Percentiles rank a stretch among this genome's conserved stretches.
phyloP scores from a whole-genome alignment of 2,797 vertebrate genomes.

The Calcarius lapponicus region DNA sequence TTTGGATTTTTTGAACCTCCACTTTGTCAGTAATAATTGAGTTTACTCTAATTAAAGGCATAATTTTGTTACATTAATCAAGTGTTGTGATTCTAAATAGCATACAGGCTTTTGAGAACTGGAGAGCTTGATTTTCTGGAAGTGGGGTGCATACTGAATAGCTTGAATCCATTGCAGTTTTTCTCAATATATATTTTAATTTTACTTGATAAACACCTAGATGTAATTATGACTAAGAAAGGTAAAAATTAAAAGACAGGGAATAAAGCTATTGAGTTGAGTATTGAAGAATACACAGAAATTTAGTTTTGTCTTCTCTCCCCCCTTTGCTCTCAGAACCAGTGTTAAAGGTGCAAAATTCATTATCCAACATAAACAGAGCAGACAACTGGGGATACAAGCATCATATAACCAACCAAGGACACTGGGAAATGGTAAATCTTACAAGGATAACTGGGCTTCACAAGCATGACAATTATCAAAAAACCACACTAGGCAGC shows the following conservation, averaged over 20 bases:
- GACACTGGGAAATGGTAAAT: background rate
- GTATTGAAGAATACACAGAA: background rate
- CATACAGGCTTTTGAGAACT: slow-evolving; percentile 14
- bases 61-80: slow-evolving; percentile 55
- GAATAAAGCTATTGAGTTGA: background rate
- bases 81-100: slow-evolving; percentile 22
- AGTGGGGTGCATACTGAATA: slow-evolving; percentile 46
- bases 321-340: background rate
- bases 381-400: background rate
- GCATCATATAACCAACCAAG: background rate
- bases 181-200: background rate
- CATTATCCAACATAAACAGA: background rate
- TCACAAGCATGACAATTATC: background rate
- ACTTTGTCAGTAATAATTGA: slow-evolving; percentile 22
- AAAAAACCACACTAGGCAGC: background rate
- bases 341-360: background rate
- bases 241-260: background rate
- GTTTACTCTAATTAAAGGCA: slow-evolving; percentile 44
- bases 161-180: background rate
- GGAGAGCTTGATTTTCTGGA: slow-evolving; percentile 39
- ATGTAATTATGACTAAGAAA: background rate
- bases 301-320: background rate
- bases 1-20: slow-evolving; percentile 1
- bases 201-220: slow-evolving; percentile 9
- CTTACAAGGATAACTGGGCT: background rate